Conservation (phyloP, 1,140 invertebrate species). For the Arion vulgaris region DNA sequence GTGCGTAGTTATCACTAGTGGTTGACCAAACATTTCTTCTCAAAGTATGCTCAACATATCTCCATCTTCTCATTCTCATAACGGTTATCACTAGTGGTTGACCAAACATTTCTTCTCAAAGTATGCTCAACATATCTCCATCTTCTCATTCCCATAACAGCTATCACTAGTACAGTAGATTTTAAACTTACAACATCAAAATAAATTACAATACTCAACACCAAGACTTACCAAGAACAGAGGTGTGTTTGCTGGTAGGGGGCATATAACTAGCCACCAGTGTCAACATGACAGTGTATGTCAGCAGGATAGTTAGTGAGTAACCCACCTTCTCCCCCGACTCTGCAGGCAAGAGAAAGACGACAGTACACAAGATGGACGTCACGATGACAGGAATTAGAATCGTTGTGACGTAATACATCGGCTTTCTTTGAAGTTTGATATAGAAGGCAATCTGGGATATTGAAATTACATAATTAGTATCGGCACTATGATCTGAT, state of each 20-base stretch:
- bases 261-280: conserved; percentile 13
- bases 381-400: conserved; percentile 53
- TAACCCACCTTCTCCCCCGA: conserved; percentile 58
- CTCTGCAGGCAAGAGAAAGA: conserved; percentile 52
- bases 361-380: conserved; percentile 50
- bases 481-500: no score
- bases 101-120: no score
- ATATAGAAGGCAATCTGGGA: conserved; percentile 46
- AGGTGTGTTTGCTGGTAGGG: conserved; percentile 17
- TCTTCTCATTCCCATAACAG: no score
- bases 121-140: no score
- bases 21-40: no score
- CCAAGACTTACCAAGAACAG: conserved; percentile 7
- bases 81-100: no score
- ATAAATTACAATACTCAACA: neutral
- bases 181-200: no score
- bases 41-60: no score
- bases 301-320: conserved; percentile 50
- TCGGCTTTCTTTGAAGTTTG: conserved; percentile 40
- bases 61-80: no score
- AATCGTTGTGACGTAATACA: conserved; percentile 49
- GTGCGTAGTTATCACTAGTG: no score
- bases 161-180: no score
- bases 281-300: conserved; percentile 19
- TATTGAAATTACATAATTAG: no score